These are phyloP conservation scores for Xestoiulus laeticollis DNA, from an alignment of 2,888 invertebrate species.

Conservation along the genomic window DNA sequence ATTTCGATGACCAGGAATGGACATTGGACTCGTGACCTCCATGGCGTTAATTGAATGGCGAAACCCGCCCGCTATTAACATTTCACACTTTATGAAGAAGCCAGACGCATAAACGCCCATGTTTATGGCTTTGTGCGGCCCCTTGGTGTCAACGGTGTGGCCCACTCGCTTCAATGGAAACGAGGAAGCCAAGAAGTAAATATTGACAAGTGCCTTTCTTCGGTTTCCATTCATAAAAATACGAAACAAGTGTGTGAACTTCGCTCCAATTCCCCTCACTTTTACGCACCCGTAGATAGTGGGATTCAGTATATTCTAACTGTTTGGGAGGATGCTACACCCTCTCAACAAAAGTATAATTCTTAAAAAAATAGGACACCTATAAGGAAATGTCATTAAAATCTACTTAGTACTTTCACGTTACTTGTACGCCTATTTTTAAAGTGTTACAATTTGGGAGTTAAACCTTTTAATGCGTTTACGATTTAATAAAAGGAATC, in stretches of 20 bases:
- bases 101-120: neutral
- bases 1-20: constrained; percentile 8
- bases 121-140: neutral
- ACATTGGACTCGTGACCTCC: neutral
- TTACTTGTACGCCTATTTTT: no score
- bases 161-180: neutral
- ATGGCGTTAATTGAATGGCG: neutral
- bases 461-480: no score
- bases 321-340: no score
- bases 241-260: neutral
- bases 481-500: no score
- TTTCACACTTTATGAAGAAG: neutral
- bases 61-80: neutral
- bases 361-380: no score
- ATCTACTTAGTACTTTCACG: no score
- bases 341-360: no score
- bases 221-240: neutral
- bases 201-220: neutral
- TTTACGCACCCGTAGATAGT: neutral
- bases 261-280: neutral
- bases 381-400: no score
- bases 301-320: neutral
- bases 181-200: neutral
- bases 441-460: no score
- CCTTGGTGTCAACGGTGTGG: neutral